A percentile compares a stretch with the other conserved stretches of the same genome.
Conservation (phyloP, 2,888 invertebrate genomes). For the Cantharis lateralis region DNA sequence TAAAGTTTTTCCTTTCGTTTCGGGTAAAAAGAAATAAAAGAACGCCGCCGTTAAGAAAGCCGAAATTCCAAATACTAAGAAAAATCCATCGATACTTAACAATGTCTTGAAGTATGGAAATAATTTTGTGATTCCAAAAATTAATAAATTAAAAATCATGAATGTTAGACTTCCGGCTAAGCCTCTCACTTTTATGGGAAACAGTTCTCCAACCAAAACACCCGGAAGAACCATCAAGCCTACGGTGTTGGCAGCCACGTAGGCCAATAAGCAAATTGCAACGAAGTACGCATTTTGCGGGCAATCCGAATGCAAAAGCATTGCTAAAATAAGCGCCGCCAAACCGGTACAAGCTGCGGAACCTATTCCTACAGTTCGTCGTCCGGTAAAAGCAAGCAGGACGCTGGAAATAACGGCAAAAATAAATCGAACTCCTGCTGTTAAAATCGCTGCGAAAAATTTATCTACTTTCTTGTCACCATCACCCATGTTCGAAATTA, state of each 20-base stretch:
- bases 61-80: constrained; percentile 71
- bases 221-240: constrained; percentile 77
- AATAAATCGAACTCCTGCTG: constrained; percentile 67
- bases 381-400: constrained; percentile 66
- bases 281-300: constrained; percentile 51
- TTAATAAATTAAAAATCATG: constrained; percentile 69
- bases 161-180: constrained; percentile 75
- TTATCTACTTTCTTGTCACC: constrained; percentile 50
- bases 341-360: constrained; percentile 71
- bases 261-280: constrained; percentile 63
- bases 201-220: constrained; percentile 75
- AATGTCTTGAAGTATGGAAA: constrained; percentile 66
- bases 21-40: constrained; percentile 71
- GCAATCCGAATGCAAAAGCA: constrained; percentile 56
- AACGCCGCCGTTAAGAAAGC: constrained; percentile 67
- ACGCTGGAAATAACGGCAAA: constrained; percentile 71
- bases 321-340: constrained; percentile 65
- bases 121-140: constrained; percentile 72
- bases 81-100: constrained; percentile 70
- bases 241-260: constrained; percentile 74
- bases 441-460: constrained; percentile 69
- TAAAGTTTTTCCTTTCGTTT: constrained; percentile 73
- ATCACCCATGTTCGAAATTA: constrained; percentile 64
- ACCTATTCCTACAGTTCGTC: constrained; percentile 67
- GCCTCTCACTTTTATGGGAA: constrained; percentile 75